Percentiles rank a stretch among this genome's conserved stretches.
phyloP scores from a whole-genome alignment of 1,140 invertebrate genomes.

The Bombus breviceps region DNA sequence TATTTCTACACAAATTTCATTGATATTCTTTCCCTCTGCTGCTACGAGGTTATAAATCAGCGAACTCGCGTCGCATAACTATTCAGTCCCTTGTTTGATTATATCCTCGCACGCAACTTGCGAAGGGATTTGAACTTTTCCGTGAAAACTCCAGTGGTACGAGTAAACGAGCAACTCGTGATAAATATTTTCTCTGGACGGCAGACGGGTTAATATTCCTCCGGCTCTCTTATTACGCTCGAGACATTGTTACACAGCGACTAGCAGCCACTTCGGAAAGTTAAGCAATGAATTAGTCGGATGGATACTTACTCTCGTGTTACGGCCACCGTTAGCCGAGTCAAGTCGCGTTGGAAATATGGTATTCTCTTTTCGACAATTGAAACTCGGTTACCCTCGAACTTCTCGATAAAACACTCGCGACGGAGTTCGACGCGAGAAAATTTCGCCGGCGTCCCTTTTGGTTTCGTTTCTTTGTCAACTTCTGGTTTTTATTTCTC shows the following conservation, averaged over 20 bases:
- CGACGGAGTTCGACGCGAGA: not conserved
- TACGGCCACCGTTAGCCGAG: not conserved
- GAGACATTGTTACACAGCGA: slow-evolving; percentile 22
- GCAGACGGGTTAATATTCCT: slow-evolving; percentile 37
- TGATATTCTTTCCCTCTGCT: not conserved
- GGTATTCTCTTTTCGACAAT: not conserved
- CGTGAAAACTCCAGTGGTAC: not conserved
- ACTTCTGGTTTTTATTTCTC: slow-evolving; percentile 21
- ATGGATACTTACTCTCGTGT: slow-evolving; percentile 18
- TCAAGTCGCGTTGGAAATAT: not conserved
- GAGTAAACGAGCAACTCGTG: slow-evolving; percentile 13
- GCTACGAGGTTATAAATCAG: not conserved
- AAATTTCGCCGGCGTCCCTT: not conserved
- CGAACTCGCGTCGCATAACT: not conserved
- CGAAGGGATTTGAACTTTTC: slow-evolving; percentile 4
- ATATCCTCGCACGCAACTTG: not conserved
- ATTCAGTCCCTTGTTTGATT: slow-evolving; percentile 4
- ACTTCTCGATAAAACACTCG: not conserved
- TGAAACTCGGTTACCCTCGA: not conserved
- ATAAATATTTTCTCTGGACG: slow-evolving; percentile 40
- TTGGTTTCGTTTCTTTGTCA: not conserved
- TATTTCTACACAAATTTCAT: not conserved
- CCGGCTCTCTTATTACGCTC: slow-evolving; percentile 12
- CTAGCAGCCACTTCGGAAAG: slow-evolving; percentile 18
- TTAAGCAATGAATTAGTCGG: slow-evolving; percentile 40